Percentiles rank a stretch among this genome's conserved stretches.
Conservation (phyloP, 1,140 invertebrate species). For the Phenacoccus solenopsis region DNA sequence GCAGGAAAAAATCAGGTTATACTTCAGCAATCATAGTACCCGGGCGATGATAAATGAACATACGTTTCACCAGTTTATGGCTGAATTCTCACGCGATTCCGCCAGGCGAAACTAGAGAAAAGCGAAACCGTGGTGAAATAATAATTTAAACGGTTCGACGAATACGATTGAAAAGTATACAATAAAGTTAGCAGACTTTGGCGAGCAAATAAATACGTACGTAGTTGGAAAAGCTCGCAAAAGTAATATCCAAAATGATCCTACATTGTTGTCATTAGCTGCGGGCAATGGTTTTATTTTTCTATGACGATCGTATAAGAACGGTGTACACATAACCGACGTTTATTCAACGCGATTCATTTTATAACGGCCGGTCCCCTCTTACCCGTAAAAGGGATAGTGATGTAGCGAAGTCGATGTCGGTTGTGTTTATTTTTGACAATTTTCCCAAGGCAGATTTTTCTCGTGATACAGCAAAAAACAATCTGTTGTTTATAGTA, state of each 20-base stretch:
- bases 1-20: no score
- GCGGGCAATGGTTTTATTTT: not conserved
- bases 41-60: no score
- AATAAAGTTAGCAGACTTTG: not conserved
- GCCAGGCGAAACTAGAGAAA: not conserved
- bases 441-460: slow-evolving; percentile 1
- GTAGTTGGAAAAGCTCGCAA: not conserved
- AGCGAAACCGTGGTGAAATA: not conserved
- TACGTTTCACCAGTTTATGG: not conserved
- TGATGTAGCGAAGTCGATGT: not conserved
- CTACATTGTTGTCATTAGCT: slow-evolving; percentile 1
- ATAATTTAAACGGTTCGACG: not conserved
- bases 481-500: not conserved
- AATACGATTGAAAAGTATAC: not conserved
- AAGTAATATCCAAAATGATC: not conserved
- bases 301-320: not conserved
- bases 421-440: not conserved
- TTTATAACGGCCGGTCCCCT: not conserved
- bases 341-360: not conserved
- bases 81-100: not conserved
- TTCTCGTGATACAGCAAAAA: not conserved
- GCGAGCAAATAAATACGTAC: not conserved
- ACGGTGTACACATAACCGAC: not conserved
- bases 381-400: not conserved
- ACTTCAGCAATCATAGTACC: no score